Base-by-base conservation (phyloP, 2,797 vertebrate genomes). In the Hybognathus amarus region DNA sequence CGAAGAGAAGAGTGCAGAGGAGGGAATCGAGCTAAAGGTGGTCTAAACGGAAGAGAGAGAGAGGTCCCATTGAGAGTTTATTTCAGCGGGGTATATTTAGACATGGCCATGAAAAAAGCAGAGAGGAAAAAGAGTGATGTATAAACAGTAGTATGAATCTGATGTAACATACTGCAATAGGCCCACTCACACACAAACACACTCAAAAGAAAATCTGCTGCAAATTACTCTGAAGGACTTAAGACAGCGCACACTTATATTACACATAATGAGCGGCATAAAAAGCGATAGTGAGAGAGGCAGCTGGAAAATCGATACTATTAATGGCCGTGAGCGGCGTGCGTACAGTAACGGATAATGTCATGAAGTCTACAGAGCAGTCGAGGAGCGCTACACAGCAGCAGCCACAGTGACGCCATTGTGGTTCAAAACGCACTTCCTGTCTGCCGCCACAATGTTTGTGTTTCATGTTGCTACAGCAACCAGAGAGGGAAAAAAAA, bases 381-480 rank as follows among this genome's bases (percentile, higher is more conserved):
- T 81, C 84, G 89, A 86, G 83, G 89, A 85, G 83, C 83, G 70
- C 86, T 85, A 70, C 84, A 89, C 89, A 89, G 90, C 85, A 91
- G 91, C 2, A 95, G 95, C 94, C 93, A 92, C 94, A 94, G 92
- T 95, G 95, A 95, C 95, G 94, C 93, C 94, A 95, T 94, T 95
- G 94, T 94, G 95, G 95, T 95, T 95, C 94, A 89, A 20, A 87
- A 90, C 92, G 93, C 89, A 95, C 94, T 95, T 95, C 95, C 95
- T 95, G 95, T 94, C 95, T 94, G 90, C 91, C 83, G 90, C 95
- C 93, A 88, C 93, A 94, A 88, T 95, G 94, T 95, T 95, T 95
- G 93, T 95, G 91, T 95, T 92, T 93, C 91, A 88, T 93, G 94
- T 95, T 92, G 90, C 94, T 92, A 91, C 71, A 85, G 93, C 88